Conservation (phyloP, 2,113 vertebrate genomes). For the Gallinago jamesoni region DNA sequence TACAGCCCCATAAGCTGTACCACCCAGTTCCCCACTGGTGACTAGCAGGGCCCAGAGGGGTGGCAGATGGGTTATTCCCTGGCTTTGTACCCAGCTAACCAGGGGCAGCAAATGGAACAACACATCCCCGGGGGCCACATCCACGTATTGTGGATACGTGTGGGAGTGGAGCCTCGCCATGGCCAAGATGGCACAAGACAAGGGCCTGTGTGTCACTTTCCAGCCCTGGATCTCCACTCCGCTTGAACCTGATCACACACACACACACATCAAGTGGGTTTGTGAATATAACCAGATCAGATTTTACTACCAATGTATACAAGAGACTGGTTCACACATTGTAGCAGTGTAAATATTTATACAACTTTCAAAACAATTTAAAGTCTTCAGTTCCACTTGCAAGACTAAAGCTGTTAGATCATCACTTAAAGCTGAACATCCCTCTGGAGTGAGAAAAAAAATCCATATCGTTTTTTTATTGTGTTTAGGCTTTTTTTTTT, state of each 20-base stretch:
- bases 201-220: fast-evolving
- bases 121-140: fast-evolving
- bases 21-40: neutral
- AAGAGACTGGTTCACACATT: neutral
- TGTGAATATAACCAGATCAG: neutral
- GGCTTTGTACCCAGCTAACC: neutral
- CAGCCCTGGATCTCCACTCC: neutral
- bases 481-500: neutral
- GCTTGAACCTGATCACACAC: neutral
- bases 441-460: neutral
- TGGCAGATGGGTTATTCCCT: neutral
- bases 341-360: neutral
- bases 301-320: neutral
- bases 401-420: neutral
- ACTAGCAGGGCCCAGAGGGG: fast-evolving
- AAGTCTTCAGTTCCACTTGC: neutral
- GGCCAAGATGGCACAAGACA: fast-evolving
- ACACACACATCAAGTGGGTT: neutral
- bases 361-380: neutral
- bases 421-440: neutral
- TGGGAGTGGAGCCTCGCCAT: fast-evolving
- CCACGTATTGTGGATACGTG: fast-evolving
- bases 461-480: neutral
- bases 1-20: neutral
- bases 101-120: neutral